Conservation (phyloP, 64 coral and sea anemone genomes). For the Dendronephthya gigantea region DNA sequence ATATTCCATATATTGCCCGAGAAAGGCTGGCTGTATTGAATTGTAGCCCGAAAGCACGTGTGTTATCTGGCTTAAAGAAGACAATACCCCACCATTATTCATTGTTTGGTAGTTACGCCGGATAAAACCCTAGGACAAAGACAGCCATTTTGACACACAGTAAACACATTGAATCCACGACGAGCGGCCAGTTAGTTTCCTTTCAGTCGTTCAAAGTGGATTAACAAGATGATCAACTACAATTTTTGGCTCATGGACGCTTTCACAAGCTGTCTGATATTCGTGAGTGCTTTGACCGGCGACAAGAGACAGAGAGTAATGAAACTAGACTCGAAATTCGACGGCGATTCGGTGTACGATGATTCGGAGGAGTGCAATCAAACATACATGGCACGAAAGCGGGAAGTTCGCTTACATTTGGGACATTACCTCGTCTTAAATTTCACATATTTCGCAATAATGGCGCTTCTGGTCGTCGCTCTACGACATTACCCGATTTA, state of each 20-base stretch:
- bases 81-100: neutral
- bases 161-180: neutral
- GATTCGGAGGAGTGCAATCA: neutral
- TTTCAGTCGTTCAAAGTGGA: neutral
- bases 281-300: neutral
- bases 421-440: neutral
- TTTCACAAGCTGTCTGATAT: neutral
- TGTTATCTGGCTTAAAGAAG: neutral
- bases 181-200: neutral
- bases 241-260: conserved; percentile 16
- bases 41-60: neutral
- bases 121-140: neutral
- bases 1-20: neutral
- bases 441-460: neutral
- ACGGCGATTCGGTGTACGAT: neutral
- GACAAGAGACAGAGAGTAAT: neutral
- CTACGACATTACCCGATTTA: neutral
- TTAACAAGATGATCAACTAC: neutral
- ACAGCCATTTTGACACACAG: neutral
- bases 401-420: neutral
- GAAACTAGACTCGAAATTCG: neutral
- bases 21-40: neutral
- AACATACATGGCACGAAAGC: neutral
- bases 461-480: neutral
- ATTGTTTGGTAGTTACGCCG: neutral